Evolutionary conservation across 2,797 vertebrate species (phyloP).

Genomic region (Hoplostethus mediterraneus): DNA sequence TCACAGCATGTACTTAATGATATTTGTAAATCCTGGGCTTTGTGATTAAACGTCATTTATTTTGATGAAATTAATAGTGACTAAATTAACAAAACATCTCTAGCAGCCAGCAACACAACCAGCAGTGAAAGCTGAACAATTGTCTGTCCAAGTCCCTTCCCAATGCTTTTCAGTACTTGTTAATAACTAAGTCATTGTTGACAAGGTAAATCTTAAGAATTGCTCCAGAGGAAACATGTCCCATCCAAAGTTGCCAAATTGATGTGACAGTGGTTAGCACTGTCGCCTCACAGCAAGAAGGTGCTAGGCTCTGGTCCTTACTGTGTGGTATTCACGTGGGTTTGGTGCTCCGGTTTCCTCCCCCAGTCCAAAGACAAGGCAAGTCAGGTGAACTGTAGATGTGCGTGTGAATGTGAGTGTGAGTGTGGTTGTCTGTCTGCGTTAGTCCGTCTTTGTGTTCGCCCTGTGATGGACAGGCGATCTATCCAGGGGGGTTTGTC

Average conservation of each 20-base stretch:
- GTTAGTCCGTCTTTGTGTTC: no score
- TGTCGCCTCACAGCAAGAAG: no score
- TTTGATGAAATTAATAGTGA: constrained; percentile 17
- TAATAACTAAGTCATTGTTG: constrained; percentile 7
- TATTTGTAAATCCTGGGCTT: constrained; percentile 16
- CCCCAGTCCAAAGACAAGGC: no score
- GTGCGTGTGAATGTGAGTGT: no score
- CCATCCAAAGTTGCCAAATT: no score
- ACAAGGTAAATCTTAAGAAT: constrained; percentile 9
- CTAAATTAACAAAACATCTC: constrained; percentile 1
- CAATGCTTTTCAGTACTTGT: constrained; percentile 4
- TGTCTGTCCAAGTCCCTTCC: neutral
- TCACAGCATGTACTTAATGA: constrained; percentile 43
- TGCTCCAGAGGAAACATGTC: constrained; percentile 27
- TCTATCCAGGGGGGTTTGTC: no score
- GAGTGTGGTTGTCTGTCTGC: no score
- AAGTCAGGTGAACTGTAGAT: no score
- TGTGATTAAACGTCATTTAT: constrained; percentile 1
- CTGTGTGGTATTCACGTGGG: no score
- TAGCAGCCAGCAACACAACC: neutral
- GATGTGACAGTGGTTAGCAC: neutral
- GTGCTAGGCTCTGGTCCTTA: no score
- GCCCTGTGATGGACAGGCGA: no score
- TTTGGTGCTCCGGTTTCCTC: no score
- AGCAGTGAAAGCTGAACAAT: neutral